These are phyloP conservation scores for Ophiothrix spiculata DNA, from an alignment of 35 echinoderm and acorn worm species.

Conservation along the genomic window DNA sequence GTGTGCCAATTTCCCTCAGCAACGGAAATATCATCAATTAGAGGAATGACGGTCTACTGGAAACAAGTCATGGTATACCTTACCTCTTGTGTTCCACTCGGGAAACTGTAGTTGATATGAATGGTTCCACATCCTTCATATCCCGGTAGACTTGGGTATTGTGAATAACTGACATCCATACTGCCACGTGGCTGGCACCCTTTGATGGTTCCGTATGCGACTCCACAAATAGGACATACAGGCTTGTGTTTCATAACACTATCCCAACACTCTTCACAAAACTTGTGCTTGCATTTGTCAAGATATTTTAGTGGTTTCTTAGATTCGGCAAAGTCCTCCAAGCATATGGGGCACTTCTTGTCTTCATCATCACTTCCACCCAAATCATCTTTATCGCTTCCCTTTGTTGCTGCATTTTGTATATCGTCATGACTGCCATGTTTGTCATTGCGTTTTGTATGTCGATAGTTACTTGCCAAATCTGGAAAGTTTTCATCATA, in stretches of 20 bases:
- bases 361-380: no score
- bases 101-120: constrained; percentile 29
- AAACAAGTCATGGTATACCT: no score
- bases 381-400: no score
- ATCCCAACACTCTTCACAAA: constrained; percentile 34
- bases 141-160: constrained; percentile 14
- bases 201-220: constrained; percentile 13
- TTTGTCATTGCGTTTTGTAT: no score
- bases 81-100: constrained; percentile 35
- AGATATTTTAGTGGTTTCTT: neutral
- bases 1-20: no score
- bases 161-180: neutral
- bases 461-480: no score
- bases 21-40: no score
- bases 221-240: constrained; percentile 39
- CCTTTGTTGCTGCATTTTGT: no score
- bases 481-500: no score
- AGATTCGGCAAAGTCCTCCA: constrained; percentile 1
- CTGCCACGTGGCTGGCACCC: constrained; percentile 41
- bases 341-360: constrained; percentile 32
- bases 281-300: constrained; percentile 30
- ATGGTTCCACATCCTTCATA: constrained; percentile 22
- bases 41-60: no score
- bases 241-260: constrained; percentile 10
- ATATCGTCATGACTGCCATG: no score